Conservation (phyloP, 1,140 invertebrate species). For the Euwallacea similis region DNA sequence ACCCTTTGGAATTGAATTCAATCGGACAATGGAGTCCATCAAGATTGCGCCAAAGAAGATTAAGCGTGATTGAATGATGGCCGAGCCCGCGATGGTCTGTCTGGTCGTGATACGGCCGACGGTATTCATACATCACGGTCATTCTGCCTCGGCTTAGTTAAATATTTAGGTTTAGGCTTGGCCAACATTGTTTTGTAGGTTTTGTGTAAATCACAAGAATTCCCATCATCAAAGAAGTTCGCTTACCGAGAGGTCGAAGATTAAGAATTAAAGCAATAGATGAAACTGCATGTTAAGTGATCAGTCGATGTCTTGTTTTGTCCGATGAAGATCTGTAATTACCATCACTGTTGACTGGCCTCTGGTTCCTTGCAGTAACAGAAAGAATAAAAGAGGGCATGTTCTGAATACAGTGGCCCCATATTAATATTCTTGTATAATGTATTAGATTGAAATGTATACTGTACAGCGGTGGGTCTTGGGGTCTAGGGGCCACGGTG, state of each 20-base stretch:
- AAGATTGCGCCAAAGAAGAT: slow-evolving; percentile 26
- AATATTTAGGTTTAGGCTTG: slow-evolving; percentile 1
- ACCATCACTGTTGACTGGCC: too few relatives aligned
- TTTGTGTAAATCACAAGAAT: background rate
- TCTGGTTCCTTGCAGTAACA: too few relatives aligned
- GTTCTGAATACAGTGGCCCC: too few relatives aligned
- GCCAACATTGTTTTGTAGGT: background rate
- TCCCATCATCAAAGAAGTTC: background rate
- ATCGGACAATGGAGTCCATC: slow-evolving; percentile 24
- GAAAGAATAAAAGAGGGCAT: too few relatives aligned
- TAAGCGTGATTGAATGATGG: slow-evolving; percentile 24
- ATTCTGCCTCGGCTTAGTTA: background rate
- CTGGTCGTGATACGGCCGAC: slow-evolving; percentile 1
- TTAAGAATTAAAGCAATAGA: too few relatives aligned
- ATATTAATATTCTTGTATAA: too few relatives aligned
- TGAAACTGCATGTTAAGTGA: too few relatives aligned
- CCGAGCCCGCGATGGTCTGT: slow-evolving; percentile 19
- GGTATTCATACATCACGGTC: slow-evolving; percentile 22
- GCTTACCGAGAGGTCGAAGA: too few relatives aligned
- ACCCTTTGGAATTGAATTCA: slow-evolving; percentile 25
- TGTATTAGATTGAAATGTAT: too few relatives aligned
- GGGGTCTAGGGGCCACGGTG: too few relatives aligned
- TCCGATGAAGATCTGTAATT: too few relatives aligned
- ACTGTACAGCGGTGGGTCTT: background rate
- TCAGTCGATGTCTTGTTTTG: too few relatives aligned